Base-by-base conservation (phyloP, 2,797 vertebrate genomes). In the Sebastes kiyomatsui region DNA sequence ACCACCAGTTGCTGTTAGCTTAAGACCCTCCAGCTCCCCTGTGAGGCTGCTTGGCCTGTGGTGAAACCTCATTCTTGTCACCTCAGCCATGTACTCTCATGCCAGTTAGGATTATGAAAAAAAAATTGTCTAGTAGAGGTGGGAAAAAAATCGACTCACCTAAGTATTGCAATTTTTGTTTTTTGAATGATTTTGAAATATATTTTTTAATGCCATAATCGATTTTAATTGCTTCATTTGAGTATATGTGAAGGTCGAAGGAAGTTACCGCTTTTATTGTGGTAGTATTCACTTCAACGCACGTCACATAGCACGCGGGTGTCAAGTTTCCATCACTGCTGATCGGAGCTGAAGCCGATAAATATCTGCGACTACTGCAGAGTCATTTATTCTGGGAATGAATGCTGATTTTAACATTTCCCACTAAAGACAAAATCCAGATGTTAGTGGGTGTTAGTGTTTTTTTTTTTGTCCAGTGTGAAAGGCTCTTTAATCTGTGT, bases 11-110 rank as follows among this genome's bases (percentile, higher is more conserved):
- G 62, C 8, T 67, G 71, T 58, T 58, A 42, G 23, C 25, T 54
- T 59, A 60, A 46, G 16, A 67, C 54, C 76, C 22, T 38, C 33
- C 42, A 38, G 42, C 5, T 61, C 6, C 49, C 8, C 27, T 33
- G 23, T 56, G 28, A 69, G 35, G 62, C 71, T 69, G 35, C n/a
- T 56, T 69, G 59, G 77, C 65, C 67, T 16, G 7, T 1, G n/a
- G 16, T 22, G 18, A 3, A 5, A 14, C 38, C 2, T 84, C 20
- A 32, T 56, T 67, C 30, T 27, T 54, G 14, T 52, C 25, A 14
- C 22, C 30, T 56, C 1, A 58, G 38, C 61, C 13, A 54, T 58
- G 55, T 13, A 3, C 61, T 32, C 42, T 62, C 7, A 18, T 52
- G 42, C 6, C 33, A 61, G 49, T 67, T 28, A 25, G n/a, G 49